Evolutionary conservation across 1,140 invertebrate species (phyloP), one percentile per base, ranked within the genome.

Genomic region (Cydia strobilella): DNA sequence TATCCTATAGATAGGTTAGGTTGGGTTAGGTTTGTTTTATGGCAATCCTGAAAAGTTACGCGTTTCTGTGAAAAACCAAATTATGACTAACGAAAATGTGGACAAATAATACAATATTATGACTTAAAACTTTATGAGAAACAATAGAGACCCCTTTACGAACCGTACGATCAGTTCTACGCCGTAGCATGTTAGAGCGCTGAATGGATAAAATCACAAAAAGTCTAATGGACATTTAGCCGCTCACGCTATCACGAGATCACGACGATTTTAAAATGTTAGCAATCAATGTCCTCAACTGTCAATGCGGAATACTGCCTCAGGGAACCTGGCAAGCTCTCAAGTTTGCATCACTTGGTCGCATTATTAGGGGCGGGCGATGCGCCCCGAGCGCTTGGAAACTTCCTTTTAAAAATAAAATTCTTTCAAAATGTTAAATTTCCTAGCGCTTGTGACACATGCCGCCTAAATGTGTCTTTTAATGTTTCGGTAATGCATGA

Each of bases 381-480:
- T 59, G 54, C 20, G 20, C 54, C n/a, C 54, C 7, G 20, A 59
- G 20, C 48, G 5, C 54, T 59, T n/a, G 0, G 18, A 59, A 59
- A 59, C 54, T 59, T 59, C 54, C 54, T 59, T 59, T 59, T 59
- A 59, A 59, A 59, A 59, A 59, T 59, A 59, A 59, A 59, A 59
- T 59, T 23, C 54, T 59, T 59, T 59, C 10, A 59, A 59, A 59
- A 59, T 59, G 54, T 23, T 59, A 59, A 59, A 23, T 59, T 59
- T 59, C 54, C 5, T 23, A 59, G 54, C 7, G 20, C 51, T 54
- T 18, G 51, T 54, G 54, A 59, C 18, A 23, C 20, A 23, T 23
- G 54, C 54, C 18, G 20, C 54, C 54, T 23, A 59, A 59, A 59
- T 23, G 51, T 59, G 54, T 12, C 54, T 59, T 59, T 20, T 59